Conservation (phyloP, 2,888 invertebrate genomes). For the Acleris laterana region DNA sequence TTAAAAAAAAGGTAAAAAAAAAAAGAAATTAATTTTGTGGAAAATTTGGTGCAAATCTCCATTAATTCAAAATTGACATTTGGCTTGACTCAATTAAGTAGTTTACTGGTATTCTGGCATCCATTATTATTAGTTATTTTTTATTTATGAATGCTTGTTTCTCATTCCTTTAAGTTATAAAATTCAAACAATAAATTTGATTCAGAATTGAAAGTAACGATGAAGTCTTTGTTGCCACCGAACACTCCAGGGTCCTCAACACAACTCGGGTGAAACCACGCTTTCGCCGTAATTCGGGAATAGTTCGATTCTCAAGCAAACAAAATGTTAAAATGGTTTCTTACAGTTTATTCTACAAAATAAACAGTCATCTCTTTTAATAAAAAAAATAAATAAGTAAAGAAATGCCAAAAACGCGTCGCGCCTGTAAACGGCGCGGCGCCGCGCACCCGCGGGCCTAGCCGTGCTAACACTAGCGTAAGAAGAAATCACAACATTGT, state of each 20-base stretch:
- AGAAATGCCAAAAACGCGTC: constrained; percentile 65
- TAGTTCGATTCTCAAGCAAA: constrained; percentile 64
- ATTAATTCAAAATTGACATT: too few species aligned
- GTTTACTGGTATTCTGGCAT: too few species aligned
- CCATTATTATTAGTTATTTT: too few species aligned
- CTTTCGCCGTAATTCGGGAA: constrained; percentile 48
- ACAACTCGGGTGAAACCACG: not conserved
- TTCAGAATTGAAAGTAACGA: too few species aligned
- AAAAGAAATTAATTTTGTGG: too few species aligned
- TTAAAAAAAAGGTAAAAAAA: too few species aligned
- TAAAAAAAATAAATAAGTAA: constrained; percentile 71
- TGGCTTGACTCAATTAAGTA: too few species aligned
- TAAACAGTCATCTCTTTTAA: constrained; percentile 78
- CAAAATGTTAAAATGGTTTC: constrained; percentile 71
- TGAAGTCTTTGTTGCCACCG: too few species aligned
- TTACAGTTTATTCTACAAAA: constrained; percentile 82
- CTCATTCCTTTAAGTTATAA: too few species aligned
- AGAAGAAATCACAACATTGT: constrained; percentile 82
- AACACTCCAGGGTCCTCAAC: not conserved
- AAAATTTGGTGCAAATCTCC: too few species aligned
- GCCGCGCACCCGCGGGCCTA: constrained; percentile 55
- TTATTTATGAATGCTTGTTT: too few species aligned
- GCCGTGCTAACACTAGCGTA: constrained; percentile 52
- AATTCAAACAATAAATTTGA: too few species aligned
- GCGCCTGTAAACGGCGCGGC: constrained; percentile 53